These are phyloP conservation scores for Xenops minutus DNA, from an alignment of 2,797 vertebrate species.

Conservation along the genomic window DNA sequence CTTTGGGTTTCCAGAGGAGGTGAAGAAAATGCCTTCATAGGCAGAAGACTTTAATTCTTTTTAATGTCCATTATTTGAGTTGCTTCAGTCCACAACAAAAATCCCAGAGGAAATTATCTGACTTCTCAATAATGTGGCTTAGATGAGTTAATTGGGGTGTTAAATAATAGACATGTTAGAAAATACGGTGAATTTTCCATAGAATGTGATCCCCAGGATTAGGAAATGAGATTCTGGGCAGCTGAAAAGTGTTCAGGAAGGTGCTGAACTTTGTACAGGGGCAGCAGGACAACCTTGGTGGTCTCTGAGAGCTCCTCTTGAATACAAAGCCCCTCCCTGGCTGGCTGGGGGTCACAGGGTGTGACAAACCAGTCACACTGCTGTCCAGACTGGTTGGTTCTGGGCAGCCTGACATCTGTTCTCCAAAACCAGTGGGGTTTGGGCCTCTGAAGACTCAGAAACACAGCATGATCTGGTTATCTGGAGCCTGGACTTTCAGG, in stretches of 20 bases:
- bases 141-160: not conserved
- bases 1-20: not conserved
- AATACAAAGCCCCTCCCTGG: not conserved
- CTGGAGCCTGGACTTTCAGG: not conserved
- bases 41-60: not conserved
- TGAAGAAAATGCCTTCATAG: not conserved
- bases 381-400: not conserved
- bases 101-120: not conserved
- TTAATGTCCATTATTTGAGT: not conserved
- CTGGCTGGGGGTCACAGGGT: not conserved
- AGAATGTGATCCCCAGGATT: not conserved
- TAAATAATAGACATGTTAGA: not conserved
- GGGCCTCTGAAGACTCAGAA: not conserved
- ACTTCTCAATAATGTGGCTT: not conserved
- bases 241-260: not conserved
- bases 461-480: not conserved
- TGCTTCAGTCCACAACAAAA: not conserved
- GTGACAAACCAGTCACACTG: not conserved
- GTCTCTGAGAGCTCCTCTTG: too few species aligned
- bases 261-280: not conserved
- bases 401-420: not conserved
- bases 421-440: not conserved
- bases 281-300: not conserved
- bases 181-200: not conserved
- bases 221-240: not conserved